phyloP scores from a whole-genome alignment of 2,888 invertebrate genomes.

The Lithophane semibrunnea region DNA sequence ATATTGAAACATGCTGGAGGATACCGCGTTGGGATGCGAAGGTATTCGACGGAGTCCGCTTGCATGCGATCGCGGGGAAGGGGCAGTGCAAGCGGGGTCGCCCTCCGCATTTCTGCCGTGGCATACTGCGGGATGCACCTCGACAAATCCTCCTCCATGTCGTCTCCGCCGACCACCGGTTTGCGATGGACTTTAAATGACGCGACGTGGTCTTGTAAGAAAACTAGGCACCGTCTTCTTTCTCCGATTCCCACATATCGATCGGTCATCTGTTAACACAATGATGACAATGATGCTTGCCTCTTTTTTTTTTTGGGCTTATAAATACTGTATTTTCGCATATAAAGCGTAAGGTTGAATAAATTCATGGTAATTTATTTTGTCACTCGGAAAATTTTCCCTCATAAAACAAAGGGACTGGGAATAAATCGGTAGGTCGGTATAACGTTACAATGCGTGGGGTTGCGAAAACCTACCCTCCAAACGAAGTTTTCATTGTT shows the following conservation, averaged over 20 bases:
- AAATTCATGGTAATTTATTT: neutral
- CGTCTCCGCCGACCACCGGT: neutral
- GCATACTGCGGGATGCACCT: neutral
- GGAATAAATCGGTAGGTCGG: neutral
- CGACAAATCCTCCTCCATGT: neutral
- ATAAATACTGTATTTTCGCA: neutral
- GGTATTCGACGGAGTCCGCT: neutral
- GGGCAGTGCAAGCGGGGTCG: neutral
- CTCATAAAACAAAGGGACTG: neutral
- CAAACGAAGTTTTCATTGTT: conserved; percentile 31
- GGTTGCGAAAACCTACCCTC: conserved; percentile 14
- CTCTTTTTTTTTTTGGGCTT: neutral
- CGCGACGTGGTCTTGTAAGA: neutral
- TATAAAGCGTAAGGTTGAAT: neutral
- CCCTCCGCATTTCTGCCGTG: neutral
- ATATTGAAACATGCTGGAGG: neutral
- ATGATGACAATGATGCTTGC: neutral
- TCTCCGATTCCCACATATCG: neutral
- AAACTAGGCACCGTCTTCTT: neutral
- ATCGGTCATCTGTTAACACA: neutral
- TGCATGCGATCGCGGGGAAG: neutral
- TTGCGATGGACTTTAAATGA: neutral
- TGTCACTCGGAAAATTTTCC: neutral
- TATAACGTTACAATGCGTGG: neutral
- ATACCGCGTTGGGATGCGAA: neutral